Percentiles rank a stretch among this genome's conserved stretches.
These are phyloP conservation scores for Colossoma macropomum DNA, from an alignment of 2,113 vertebrate species.

Conservation along the genomic window DNA sequence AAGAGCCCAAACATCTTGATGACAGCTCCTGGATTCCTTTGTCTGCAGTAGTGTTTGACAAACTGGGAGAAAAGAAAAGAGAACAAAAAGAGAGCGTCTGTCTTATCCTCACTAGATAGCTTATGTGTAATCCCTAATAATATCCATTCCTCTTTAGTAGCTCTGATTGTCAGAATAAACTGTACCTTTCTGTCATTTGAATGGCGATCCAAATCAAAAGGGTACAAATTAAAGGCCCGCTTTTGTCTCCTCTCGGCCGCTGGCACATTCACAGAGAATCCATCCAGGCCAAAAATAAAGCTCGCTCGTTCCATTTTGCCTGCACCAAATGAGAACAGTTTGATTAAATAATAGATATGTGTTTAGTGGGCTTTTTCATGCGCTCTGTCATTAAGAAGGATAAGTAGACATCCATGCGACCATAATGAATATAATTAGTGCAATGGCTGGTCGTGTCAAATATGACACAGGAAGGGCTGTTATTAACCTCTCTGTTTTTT, in stretches of 20 bases:
- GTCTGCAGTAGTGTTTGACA: slow-evolving; percentile 36
- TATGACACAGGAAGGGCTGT: slow-evolving; percentile 94
- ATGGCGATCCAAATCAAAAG: slow-evolving; percentile 76
- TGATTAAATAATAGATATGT: slow-evolving; percentile 99
- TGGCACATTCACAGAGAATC: slow-evolving; percentile 69
- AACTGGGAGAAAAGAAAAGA: slow-evolving; percentile 36
- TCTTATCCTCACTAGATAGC: slow-evolving; percentile 57
- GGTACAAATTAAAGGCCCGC: slow-evolving; percentile 76
- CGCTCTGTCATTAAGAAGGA: slow-evolving; percentile 93
- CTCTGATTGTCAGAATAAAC: slow-evolving; percentile 77
- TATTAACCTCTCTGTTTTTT: slow-evolving; percentile 94
- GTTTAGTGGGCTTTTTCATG: slow-evolving; percentile 87
- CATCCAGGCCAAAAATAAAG: slow-evolving; percentile 88
- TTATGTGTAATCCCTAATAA: slow-evolving; percentile 70
- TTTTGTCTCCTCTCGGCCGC: slow-evolving; percentile 68
- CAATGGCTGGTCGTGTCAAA: slow-evolving; percentile 84
- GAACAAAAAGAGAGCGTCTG: slow-evolving; percentile 52
- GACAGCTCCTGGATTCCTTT: slow-evolving; percentile 46
- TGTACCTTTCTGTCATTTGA: slow-evolving; percentile 75
- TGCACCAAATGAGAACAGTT: slow-evolving; percentile 90
- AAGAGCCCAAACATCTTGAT: slow-evolving; percentile 31
- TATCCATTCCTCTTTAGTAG: slow-evolving; percentile 68
- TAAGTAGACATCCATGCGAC: slow-evolving; percentile 93
- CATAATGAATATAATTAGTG: slow-evolving; percentile 99
- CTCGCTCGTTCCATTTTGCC: slow-evolving; percentile 78